phyloP scores from a whole-genome alignment of 2,888 invertebrate species.

The Byasa hedistus region DNA sequence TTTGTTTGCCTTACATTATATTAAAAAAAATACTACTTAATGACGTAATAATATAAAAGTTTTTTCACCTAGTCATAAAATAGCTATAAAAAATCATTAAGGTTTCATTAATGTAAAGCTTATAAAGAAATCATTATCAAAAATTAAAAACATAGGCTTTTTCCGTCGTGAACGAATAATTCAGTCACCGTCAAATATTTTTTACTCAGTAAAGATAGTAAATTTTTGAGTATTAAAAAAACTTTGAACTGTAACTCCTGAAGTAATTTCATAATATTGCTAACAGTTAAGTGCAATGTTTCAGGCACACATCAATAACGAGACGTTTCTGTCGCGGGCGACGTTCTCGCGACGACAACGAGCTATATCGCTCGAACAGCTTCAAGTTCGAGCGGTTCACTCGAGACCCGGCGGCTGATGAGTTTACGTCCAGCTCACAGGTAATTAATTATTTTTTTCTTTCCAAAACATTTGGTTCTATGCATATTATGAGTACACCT shows the following conservation, averaged over 20 bases:
- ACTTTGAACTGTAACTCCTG: background rate
- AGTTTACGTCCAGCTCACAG: constrained; percentile 85
- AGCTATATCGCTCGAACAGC: constrained; percentile 91
- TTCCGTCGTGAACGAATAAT: background rate
- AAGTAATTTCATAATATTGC: background rate
- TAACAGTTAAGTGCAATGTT: constrained; percentile 15
- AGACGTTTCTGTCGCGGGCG: constrained; percentile 87
- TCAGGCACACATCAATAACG: constrained; percentile 80
- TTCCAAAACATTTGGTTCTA: background rate
- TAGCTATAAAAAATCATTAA: no score
- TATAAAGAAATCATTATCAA: no score
- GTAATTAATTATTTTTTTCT: constrained; percentile 56
- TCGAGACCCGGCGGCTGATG: constrained; percentile 82
- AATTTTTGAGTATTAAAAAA: no score
- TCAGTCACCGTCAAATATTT: background rate
- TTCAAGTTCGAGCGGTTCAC: constrained; percentile 93
- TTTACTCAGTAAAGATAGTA: background rate
- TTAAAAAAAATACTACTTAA: constrained; percentile 29
- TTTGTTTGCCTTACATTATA: background rate
- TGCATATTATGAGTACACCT: no score
- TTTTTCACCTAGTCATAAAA: no score
- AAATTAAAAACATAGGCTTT: no score
- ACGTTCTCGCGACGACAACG: constrained; percentile 87
- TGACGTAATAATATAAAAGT: background rate
- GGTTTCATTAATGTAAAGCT: no score